These are phyloP conservation scores for Lycocorax pyrrhopterus DNA, from an alignment of 2,113 vertebrate species.

Conservation along the genomic window DNA sequence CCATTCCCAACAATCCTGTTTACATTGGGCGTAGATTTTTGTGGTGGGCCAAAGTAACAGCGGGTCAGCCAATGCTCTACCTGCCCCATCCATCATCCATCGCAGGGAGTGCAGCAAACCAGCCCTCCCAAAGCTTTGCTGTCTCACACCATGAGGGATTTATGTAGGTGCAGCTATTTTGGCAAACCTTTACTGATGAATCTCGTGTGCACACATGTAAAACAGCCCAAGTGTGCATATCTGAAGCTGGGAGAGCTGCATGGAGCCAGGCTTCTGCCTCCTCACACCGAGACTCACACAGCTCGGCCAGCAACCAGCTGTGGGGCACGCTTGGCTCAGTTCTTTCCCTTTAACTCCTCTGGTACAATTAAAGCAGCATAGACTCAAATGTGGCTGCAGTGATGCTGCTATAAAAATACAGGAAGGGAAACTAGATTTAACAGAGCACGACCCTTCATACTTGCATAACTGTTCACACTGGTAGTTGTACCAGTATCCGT, in stretches of 20 bases:
- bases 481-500: neutral
- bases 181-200: neutral
- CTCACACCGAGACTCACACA: fast-evolving
- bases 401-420: neutral
- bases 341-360: neutral
- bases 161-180: neutral
- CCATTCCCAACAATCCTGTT: neutral
- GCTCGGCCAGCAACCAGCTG: neutral
- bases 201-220: neutral
- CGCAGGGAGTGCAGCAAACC: neutral
- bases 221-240: neutral
- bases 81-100: neutral
- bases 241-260: neutral
- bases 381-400: neutral
- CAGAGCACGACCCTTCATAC: neutral
- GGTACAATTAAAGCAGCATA: neutral
- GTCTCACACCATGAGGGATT: neutral
- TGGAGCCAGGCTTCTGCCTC: neutral
- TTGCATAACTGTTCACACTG: neutral
- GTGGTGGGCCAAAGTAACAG: neutral
- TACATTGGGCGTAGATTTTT: neutral
- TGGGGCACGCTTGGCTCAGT: neutral
- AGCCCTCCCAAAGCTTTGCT: neutral
- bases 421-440: neutral
- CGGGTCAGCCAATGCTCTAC: fast-evolving